Percentiles rank a stretch among this genome's conserved stretches.
Evolutionary conservation across 2,888 invertebrate species (phyloP).

Genomic region (Labia minor): DNA sequence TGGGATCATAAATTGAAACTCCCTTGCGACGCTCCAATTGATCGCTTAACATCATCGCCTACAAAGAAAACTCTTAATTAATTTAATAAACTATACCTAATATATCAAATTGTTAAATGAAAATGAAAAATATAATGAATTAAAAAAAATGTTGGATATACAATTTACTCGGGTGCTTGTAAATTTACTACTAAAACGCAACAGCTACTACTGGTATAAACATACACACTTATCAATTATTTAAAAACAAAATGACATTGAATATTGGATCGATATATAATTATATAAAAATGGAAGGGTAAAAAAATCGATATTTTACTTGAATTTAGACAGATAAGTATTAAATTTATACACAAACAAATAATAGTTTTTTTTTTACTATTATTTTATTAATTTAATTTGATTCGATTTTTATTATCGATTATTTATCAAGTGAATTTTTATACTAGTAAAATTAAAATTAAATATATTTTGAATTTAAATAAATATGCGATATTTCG

Average conservation of each 20-base stretch:
- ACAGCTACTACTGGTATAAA: background rate
- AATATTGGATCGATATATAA: slow-evolving; percentile 27
- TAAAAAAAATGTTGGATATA: background rate
- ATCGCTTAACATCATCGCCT: background rate
- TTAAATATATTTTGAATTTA: too few species aligned
- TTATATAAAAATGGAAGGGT: slow-evolving; percentile 21
- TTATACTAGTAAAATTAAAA: too few species aligned
- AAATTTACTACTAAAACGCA: background rate
- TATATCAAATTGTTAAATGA: background rate
- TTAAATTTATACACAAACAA: too few species aligned
- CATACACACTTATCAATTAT: too few species aligned
- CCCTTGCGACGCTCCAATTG: background rate
- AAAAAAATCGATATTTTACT: slow-evolving; percentile 20
- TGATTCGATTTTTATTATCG: too few species aligned
- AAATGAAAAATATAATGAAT: background rate
- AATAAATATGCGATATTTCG: too few species aligned
- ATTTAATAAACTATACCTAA: background rate
- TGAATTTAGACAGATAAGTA: too few species aligned
- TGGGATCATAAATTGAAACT: background rate
- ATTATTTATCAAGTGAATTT: too few species aligned
- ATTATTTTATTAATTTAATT: too few species aligned
- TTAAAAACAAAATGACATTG: background rate
- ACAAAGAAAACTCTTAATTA: background rate
- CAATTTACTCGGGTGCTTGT: background rate
- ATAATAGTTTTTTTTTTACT: too few species aligned